Conservation (phyloP, 2,113 vertebrate species). For the Psittacus erithacus region DNA sequence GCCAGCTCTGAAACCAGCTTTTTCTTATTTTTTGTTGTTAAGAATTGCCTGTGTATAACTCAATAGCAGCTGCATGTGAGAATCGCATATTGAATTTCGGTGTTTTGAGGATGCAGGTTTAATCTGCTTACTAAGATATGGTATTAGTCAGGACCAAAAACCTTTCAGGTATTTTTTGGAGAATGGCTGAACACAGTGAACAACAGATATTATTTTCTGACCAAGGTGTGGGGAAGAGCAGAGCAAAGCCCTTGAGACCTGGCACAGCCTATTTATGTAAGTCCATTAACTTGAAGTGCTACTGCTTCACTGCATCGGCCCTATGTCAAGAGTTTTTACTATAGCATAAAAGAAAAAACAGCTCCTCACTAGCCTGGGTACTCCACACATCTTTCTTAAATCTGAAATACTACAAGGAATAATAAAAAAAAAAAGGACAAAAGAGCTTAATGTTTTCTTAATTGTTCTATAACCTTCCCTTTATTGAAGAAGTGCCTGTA, state of each 20-base stretch:
- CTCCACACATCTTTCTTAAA: not conserved
- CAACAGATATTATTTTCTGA: not conserved
- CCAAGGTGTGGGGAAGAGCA: not conserved
- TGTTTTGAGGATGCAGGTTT: not conserved
- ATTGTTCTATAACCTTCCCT: slow-evolving; percentile 34
- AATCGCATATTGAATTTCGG: accelerated
- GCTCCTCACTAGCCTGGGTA: not conserved
- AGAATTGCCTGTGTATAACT: not conserved
- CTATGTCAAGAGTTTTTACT: not conserved
- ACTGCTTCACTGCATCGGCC: not conserved
- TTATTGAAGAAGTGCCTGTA: slow-evolving; percentile 59
- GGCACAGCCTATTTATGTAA: not conserved
- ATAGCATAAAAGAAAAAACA: not conserved
- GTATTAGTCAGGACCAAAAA: not conserved
- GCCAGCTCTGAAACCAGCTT: not conserved
- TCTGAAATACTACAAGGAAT: not conserved
- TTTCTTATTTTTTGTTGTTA: not conserved
- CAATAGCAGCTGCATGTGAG: accelerated
- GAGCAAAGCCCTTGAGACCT: not conserved
- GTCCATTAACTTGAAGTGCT: not conserved
- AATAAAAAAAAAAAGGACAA: too few relatives aligned
- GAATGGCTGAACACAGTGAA: not conserved
- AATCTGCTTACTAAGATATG: not conserved
- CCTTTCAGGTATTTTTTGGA: not conserved
- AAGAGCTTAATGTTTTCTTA: slow-evolving; percentile 8